Percentiles rank a stretch among this genome's conserved stretches.
These are phyloP conservation scores for Azorinus chamasolen DNA, from an alignment of 2,888 invertebrate genomes.

Conservation along the genomic window DNA sequence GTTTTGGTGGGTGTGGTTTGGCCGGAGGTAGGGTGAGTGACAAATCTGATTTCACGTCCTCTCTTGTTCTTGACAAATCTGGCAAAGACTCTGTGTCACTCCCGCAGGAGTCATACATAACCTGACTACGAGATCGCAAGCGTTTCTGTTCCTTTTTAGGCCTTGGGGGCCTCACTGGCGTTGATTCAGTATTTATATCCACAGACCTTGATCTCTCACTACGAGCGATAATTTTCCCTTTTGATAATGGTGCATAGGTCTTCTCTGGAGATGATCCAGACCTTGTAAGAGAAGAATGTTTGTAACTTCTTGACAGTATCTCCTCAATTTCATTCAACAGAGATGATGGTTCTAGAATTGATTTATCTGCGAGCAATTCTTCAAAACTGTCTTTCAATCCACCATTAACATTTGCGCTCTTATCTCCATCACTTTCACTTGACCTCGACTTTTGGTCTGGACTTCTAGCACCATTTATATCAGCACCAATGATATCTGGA, in stretches of 20 bases:
- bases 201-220: slow-evolving; percentile 51
- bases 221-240: slow-evolving; percentile 12
- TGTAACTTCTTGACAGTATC: slow-evolving; percentile 63
- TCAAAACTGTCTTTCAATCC: slow-evolving; percentile 41
- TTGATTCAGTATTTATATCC: slow-evolving; percentile 32
- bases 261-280: slow-evolving; percentile 56
- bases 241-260: slow-evolving; percentile 9
- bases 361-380: slow-evolving; percentile 50
- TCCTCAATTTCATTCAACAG: slow-evolving; percentile 69
- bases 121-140: slow-evolving; percentile 45
- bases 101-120: slow-evolving; percentile 56
- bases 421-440: neutral
- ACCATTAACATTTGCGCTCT: neutral
- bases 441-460: neutral
- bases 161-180: slow-evolving; percentile 75
- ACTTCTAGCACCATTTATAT: neutral
- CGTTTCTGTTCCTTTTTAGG: slow-evolving; percentile 69
- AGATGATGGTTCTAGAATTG: slow-evolving; percentile 62
- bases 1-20: slow-evolving; percentile 78
- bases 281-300: slow-evolving; percentile 48
- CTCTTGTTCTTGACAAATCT: slow-evolving; percentile 38
- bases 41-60: slow-evolving; percentile 26
- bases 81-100: slow-evolving; percentile 67
- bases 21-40: slow-evolving; percentile 58
- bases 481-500: slow-evolving; percentile 7